Conservation (phyloP, 2,888 invertebrate species). For the Lycocerus yunnanus region DNA sequence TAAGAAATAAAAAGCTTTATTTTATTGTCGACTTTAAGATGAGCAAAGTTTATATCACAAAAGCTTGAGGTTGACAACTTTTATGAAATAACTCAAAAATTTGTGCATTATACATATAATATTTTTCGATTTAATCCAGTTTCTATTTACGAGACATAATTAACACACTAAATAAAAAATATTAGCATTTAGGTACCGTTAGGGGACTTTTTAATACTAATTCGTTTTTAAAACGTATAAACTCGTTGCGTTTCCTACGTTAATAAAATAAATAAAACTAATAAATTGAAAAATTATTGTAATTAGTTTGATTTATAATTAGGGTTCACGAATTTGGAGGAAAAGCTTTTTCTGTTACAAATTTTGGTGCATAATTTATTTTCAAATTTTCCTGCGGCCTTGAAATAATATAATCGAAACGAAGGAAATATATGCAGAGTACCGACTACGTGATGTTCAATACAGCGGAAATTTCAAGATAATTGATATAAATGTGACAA, state of each 20-base stretch:
- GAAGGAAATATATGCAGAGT: neutral
- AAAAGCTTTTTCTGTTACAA: neutral
- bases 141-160: neutral
- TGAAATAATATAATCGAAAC: neutral
- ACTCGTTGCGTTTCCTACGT: neutral
- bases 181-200: neutral
- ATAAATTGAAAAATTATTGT: neutral
- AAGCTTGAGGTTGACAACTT: neutral
- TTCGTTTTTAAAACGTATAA: neutral
- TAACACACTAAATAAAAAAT: neutral
- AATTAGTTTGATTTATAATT: neutral
- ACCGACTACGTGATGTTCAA: no score
- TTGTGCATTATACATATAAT: neutral
- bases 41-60: neutral
- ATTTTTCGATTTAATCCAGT: neutral
- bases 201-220: neutral
- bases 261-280: neutral
- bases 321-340: neutral
- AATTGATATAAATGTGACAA: neutral
- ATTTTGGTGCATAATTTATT: neutral
- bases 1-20: neutral
- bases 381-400: neutral
- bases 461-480: neutral
- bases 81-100: neutral
- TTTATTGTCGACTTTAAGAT: neutral